Evolutionary conservation across 2,888 invertebrate genomes (phyloP), one percentile per base, ranked within the genome.

Genomic region (Leptarthrus brevirostris): DNA sequence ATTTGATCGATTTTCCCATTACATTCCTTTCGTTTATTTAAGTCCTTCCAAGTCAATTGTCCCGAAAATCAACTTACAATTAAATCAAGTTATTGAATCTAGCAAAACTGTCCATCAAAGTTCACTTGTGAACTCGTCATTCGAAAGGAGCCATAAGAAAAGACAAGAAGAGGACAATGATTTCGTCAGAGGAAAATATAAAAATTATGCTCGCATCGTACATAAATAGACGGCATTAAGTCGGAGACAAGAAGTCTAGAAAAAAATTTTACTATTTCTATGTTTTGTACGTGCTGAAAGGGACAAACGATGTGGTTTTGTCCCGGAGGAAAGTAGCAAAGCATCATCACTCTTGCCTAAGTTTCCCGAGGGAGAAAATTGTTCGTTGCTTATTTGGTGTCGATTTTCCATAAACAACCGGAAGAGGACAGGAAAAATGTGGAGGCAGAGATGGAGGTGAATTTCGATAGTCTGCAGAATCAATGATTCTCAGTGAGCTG

Each of bases 341-440:
- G 24, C 14, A 47, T 44, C 64, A 40, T 22, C 40, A 8, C 24
- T 64, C 64, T 24, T 64, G 6, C 44, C 2, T 24, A 44, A 64
- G 14, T 22, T 47, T 14, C 16, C 12, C 40, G 10, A 22, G 26
- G 47, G 26, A 44, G 44, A 64, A 64, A 44, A 44, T 64, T 64
- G 44, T 24, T 64, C 47, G 44, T 64, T 64, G 47, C 26, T 64
- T 64, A 64, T 44, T 64, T 64, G 64, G 40, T 64, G 64, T 44
- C 47, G 64, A 64, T 64, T 64, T 64, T 44, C 64, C 64, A 64
- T 64, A 64, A 64, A 64, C 44, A 64, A 64, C 22, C 47, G 47
- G 47, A 20, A 36, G 22, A 64, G 64, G 47, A 44, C 64, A 14
- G 20, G 49, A 6, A 8, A 16, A 47, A 12, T 14, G 47, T 20